Base-by-base conservation (phyloP, 2,888 invertebrate genomes). In the Ichneumoninae sp. region DNA sequence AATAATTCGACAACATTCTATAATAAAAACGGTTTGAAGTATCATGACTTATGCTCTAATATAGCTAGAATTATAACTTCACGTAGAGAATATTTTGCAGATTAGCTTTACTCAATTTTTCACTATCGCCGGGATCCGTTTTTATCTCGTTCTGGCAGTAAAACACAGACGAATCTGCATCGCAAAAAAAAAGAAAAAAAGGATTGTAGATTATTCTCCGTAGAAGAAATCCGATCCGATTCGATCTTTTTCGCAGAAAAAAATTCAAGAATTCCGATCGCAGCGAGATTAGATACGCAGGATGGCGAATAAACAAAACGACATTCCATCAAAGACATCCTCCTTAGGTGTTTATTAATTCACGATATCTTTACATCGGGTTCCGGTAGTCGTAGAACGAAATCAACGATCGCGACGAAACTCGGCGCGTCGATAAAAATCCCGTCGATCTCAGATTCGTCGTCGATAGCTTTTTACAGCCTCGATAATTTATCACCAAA, bases 21-120 rank as follows among this genome's bases (percentile, higher is more conserved):
- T 57, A 65, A 76, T 72, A 26, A n/a, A 44, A 60, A 13, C 13
- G 52, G 60, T 60, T 66, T 57, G 66, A 82, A 54, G 13, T 44
- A 85, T 86, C 70, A 86, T 52, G 86, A 81, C 40, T 83, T 50
- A 74, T 71, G 82, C 89, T 96, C 95, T 82, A 96, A 92, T 54
- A 96, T 90, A 83, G 97, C 94, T 33, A 97, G 96, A 50, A 96
- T 91, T 30, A 96, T 86, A 0, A 96, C 92, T 47, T 97, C 95
- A 5, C 1, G 89, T 96, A 96, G 93, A 95, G 44, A 54, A 80
- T 94, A 60, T 95, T 94, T 26, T 26, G 26, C 26, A 2, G 26
- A 26, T 26, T 26, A 26, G 1, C 26, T 2, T 26, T 26, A 26
- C 26, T 26, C 26, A 26, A 26, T 26, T 26, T 26, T 26, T 26